Evolutionary conservation across 1,140 invertebrate genomes (phyloP), one percentile per base, ranked within the genome.

Genomic region (Sarcophaga peregrina): DNA sequence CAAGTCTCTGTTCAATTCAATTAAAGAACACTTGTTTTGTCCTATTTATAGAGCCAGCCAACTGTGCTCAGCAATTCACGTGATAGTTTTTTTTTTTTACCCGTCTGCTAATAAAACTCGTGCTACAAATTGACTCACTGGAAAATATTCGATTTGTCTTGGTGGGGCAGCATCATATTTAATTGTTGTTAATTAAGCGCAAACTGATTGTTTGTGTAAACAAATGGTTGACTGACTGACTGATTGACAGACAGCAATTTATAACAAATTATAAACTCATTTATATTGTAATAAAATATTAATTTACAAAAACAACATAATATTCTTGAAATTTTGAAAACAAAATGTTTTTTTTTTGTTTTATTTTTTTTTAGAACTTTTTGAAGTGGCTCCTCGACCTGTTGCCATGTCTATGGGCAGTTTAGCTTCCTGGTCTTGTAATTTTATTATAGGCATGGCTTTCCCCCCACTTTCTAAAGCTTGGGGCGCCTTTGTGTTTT

Each of bases 391-490:
- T 3, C 95, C 97, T 0, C 93, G 96, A 76, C 93, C 96, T 0
- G 93, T 94, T 62, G 97, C 96, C 52, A 97, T 98, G 94, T 94
- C 96, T 76, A 92, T 98, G 83, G 96, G 96, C 15, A 97, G 96
- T 83, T 92, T 97, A 85, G 93, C 94, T 48, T 98, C 98, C 90
- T 98, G 97, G 97, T 92, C 93, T 3, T 95, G 95, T 50, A 98
- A 98, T 91, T 97, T 98, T 88, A 86, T 96, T n/a, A 94, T 98
- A 83, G 96, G 95, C 45, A 94, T 97, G 92, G 91, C 92, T 37
- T 97, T 97, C 91, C 95, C 94, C n/a, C 90, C 91, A 1, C 87
- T 97, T 81, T 92, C 94, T 84, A 89, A 85, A 10, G 80, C 87
- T n/a, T 92, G 96, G 74, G 94, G 94, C 6, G 88, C 95, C 13